A percentile compares a stretch with the other conserved stretches of the same genome.
phyloP scores from a whole-genome alignment of 2,888 invertebrate species.

The Cryptocheilus praepositus region DNA sequence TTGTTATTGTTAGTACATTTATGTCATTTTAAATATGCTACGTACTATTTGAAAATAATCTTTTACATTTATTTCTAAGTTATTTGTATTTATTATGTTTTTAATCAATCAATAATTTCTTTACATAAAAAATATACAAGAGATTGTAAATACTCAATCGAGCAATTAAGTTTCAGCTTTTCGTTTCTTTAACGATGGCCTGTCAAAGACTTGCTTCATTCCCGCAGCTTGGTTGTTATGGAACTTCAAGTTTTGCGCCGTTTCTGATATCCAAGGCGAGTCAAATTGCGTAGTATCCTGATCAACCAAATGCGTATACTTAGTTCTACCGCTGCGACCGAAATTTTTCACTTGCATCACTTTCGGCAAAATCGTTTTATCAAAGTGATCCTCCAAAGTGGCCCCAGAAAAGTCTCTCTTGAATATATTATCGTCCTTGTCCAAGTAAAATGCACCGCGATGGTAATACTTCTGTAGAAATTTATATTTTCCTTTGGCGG shows the following conservation, averaged over 20 bases:
- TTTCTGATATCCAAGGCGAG: constrained; percentile 97
- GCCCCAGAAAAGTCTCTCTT: constrained; percentile 96
- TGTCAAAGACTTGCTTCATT: constrained; percentile 93
- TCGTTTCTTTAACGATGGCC: constrained; percentile 84
- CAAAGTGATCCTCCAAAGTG: constrained; percentile 99
- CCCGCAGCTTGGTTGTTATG: constrained; percentile 93
- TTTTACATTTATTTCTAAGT: no score
- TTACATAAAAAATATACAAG: neutral
- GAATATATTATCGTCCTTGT: constrained; percentile 92
- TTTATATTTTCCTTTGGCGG: constrained; percentile 98
- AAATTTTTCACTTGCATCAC: constrained; percentile 99
- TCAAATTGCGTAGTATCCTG: constrained; percentile 99
- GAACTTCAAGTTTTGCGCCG: constrained; percentile 91
- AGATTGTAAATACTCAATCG: neutral
- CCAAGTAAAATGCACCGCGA: constrained; percentile 98
- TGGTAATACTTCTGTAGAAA: constrained; percentile 99
- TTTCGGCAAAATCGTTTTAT: constrained; percentile 98
- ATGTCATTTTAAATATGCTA: neutral
- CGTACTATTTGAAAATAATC: no score
- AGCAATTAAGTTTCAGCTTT: constrained; percentile 52
- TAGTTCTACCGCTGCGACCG: constrained; percentile 98
- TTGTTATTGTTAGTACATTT: neutral
- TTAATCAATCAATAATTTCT: neutral
- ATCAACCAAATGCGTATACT: constrained; percentile 99
- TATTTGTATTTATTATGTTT: neutral